A percentile compares a stretch with the other conserved stretches of the same genome.
phyloP scores from a whole-genome alignment of 2,888 invertebrate genomes.

The Strigamia transsilvanica region DNA sequence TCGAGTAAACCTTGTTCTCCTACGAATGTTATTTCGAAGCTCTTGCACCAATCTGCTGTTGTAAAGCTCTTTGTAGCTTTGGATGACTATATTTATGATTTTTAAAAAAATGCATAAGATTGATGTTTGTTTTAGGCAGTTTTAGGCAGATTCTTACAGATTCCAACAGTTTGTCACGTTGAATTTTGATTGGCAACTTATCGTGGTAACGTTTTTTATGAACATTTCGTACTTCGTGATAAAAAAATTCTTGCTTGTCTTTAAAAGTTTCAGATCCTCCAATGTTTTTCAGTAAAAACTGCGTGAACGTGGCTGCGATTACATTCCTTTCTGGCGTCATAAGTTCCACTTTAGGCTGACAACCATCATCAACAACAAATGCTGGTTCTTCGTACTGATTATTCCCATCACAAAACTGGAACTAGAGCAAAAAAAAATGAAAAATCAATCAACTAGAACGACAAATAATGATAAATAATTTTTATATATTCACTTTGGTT shows the following conservation, averaged over 20 bases:
- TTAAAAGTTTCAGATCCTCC: slow-evolving; percentile 95
- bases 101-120: not conserved
- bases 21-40: slow-evolving; percentile 90
- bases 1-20: slow-evolving; percentile 82
- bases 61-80: slow-evolving; percentile 85
- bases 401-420: slow-evolving; percentile 72
- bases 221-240: slow-evolving; percentile 81
- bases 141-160: slow-evolving; percentile 69
- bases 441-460: slow-evolving; percentile 11
- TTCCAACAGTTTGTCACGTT: slow-evolving; percentile 81
- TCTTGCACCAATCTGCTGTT: slow-evolving; percentile 92
- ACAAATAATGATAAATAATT: not conserved
- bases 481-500: slow-evolving; percentile 76
- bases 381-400: slow-evolving; percentile 70
- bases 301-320: slow-evolving; percentile 90
- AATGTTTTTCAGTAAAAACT: slow-evolving; percentile 89
- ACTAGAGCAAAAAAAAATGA: slow-evolving; percentile 66
- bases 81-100: slow-evolving; percentile 69
- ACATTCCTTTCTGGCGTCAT: slow-evolving; percentile 86
- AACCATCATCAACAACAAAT: slow-evolving; percentile 89
- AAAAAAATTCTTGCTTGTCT: slow-evolving; percentile 75
- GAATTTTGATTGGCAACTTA: slow-evolving; percentile 81
- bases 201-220: slow-evolving; percentile 89
- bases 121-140: not conserved
- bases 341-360: slow-evolving; percentile 84